Base-by-base conservation (phyloP, 2,888 invertebrate genomes). In the Aspidiotus destructor region DNA sequence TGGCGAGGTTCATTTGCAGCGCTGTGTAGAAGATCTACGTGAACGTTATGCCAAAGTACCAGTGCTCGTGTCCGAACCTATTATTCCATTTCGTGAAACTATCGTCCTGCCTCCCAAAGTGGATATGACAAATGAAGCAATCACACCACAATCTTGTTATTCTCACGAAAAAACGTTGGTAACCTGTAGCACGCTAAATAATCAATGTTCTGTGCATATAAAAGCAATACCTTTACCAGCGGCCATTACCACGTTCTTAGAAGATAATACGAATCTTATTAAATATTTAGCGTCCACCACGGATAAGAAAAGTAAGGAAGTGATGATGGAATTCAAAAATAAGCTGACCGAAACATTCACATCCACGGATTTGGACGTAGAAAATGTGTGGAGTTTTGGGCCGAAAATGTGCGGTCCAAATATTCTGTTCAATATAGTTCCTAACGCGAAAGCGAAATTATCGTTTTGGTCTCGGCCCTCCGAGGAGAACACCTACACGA, bases 81-180 rank as follows among this genome's bases (percentile, higher is more conserved):
- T 99, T 74, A 97, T 99, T 1, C 91, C 97, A 8, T 93, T 98
- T 75, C 83, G 92, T 73, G 99, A 99, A 79, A 99, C 98, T 0
- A 84, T 99, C 65, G 83, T 95, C 0, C 83, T 84, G 15, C 86
- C 86, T 16, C 90, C 89, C 0, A 88, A 84, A 75, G 78, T 87
- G 5, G 92, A 89, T 76, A 90, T 88, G 88, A 87, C 90, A 0
- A 90, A 89, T 76, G 92, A 92, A 81, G 83, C 84, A 60, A 65
- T 65, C 13, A 57, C 41, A 3, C 62, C 54, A 9, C 52, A 10
- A 28, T 41, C 60, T 40, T 28, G n/a, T 11, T 48, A 11, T n/a
- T 16, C 11, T 8, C 15, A 57, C 8, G 48, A 58, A 15, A 55
- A 65, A 44, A 40, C 17, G n/a, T 41, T 73, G 3, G 80, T 85